Percentiles rank a stretch among this genome's conserved stretches.
These are phyloP conservation scores for Lepidothrix coronata DNA, from an alignment of 2,113 vertebrate genomes.

Conservation along the genomic window DNA sequence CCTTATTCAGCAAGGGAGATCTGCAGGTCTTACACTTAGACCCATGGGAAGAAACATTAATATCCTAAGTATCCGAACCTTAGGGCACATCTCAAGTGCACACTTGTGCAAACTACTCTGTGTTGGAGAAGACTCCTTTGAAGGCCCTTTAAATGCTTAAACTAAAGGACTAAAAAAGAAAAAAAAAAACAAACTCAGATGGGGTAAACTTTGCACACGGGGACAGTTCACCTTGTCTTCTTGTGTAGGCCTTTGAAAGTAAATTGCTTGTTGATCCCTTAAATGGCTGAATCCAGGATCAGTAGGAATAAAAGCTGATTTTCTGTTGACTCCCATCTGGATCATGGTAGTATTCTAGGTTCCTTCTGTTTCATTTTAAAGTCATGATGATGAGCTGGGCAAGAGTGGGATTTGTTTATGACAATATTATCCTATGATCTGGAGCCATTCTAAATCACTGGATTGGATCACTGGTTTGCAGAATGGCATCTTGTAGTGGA, in stretches of 20 bases:
- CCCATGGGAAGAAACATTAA: not conserved
- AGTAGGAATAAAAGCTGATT: not conserved
- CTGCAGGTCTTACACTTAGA: not conserved
- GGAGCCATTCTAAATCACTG: not conserved
- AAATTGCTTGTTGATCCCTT: not conserved
- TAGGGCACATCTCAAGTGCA: not conserved
- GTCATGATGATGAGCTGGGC: not conserved
- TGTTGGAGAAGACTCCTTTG: not conserved
- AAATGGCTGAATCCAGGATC: not conserved
- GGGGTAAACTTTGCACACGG: not conserved
- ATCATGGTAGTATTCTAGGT: not conserved
- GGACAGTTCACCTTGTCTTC: not conserved
- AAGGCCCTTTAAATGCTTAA: not conserved
- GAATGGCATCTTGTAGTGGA: not conserved
- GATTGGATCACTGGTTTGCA: not conserved
- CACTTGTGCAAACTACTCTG: not conserved
- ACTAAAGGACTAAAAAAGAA: not conserved
- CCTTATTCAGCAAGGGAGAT: not conserved
- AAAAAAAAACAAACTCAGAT: not conserved
- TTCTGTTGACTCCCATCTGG: not conserved
- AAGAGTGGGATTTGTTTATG: not conserved
- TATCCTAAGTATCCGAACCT: not conserved
- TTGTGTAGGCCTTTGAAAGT: not conserved
- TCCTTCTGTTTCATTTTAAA: not conserved
- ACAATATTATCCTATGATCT: accelerated